A percentile compares a stretch with the other conserved stretches of the same genome.
These are phyloP conservation scores for Aurelia aurita complex sp. Pacific DNA, from an alignment of 30 jellyfish, hydroid and myxozoan species.

Conservation along the genomic window DNA sequence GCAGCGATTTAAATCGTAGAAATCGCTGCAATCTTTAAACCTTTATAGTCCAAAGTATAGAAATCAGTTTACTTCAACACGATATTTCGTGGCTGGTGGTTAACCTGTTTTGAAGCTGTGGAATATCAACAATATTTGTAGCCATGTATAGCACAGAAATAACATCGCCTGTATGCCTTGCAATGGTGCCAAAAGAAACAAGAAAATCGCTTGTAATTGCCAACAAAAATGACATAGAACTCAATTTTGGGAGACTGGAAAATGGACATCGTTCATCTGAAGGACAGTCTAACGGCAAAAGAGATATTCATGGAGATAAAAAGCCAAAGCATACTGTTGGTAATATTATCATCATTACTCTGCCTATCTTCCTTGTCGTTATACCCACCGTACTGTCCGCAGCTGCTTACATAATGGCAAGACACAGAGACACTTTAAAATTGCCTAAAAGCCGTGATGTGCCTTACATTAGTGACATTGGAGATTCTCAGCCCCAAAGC, in stretches of 20 bases:
- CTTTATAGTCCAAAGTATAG: too few relatives aligned
- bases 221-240: not conserved
- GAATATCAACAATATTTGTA: too few relatives aligned
- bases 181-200: not conserved
- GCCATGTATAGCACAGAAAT: too few relatives aligned
- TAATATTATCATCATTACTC: slow-evolving; percentile 12
- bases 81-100: too few relatives aligned
- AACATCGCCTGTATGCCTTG: not conserved
- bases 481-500: slow-evolving; percentile 80
- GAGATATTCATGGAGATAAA: not conserved
- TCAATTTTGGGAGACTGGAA: not conserved
- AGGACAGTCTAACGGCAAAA: not conserved
- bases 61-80: too few relatives aligned
- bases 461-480: slow-evolving; percentile 88
- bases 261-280: not conserved
- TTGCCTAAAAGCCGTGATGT: slow-evolving; percentile 47
- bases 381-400: slow-evolving; percentile 24
- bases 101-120: too few relatives aligned
- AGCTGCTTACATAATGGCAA: slow-evolving; percentile 49
- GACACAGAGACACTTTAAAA: slow-evolving; percentile 2
- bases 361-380: slow-evolving; percentile 37
- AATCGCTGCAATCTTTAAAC: too few relatives aligned
- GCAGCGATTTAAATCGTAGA: too few relatives aligned
- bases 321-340: slow-evolving; percentile 36
- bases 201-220: slow-evolving; percentile 4